A percentile compares a stretch with the other conserved stretches of the same genome.
Evolutionary conservation across 2,797 vertebrate species (phyloP).

Genomic region (Mico argentatus): DNA sequence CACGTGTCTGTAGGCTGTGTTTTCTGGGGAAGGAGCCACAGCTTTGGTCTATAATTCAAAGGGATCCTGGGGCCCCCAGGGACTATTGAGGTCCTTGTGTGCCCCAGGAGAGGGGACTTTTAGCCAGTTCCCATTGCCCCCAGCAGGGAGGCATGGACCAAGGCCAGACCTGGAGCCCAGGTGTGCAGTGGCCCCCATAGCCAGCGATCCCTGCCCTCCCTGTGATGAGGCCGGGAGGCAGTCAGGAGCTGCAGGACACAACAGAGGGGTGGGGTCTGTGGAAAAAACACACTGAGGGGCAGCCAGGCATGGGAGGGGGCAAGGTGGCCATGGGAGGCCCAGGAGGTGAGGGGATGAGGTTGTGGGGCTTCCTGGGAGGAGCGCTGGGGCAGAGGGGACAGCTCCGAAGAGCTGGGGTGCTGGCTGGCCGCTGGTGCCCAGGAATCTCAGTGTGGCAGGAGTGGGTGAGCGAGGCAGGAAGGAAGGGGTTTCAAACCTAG

Average conservation of each 20-base stretch:
- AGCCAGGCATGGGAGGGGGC: neutral
- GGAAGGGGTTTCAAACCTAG: neutral
- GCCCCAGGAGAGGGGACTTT: neutral
- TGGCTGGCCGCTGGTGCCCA: neutral
- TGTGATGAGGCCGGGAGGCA: neutral
- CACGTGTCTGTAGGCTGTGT: neutral
- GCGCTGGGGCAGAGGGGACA: neutral
- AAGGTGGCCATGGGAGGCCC: neutral
- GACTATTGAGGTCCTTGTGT: neutral
- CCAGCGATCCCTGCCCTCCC: neutral
- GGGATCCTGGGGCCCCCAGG: neutral
- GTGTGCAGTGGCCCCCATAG: neutral
- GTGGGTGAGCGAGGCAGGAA: neutral
- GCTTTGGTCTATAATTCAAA: neutral
- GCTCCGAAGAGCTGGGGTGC: neutral
- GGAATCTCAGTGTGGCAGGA: neutral
- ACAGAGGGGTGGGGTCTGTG: neutral
- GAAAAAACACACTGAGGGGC: neutral
- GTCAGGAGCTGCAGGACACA: neutral
- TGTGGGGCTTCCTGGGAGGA: neutral
- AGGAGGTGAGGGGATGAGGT: neutral
- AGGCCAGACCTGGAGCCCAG: neutral
- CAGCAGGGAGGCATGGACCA: neutral
- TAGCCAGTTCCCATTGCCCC: neutral
- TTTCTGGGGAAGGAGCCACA: neutral